Evolutionary conservation across 2,888 invertebrate species (phyloP).

Genomic region (Lepidocyrtinus sp.): DNA sequence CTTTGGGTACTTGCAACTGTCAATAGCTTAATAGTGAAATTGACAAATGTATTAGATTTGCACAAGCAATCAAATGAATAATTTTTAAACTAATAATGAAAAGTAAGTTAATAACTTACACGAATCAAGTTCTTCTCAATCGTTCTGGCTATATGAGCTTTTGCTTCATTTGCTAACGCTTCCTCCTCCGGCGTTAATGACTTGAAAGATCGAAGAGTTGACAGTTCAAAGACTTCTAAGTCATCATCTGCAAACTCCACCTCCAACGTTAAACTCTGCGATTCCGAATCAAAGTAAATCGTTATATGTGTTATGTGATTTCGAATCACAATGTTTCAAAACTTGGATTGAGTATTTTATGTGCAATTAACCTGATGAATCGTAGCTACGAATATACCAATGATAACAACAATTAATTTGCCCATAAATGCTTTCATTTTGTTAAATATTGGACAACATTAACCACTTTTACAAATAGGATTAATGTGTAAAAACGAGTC

Average conservation of each 20-base stretch:
- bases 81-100: not conserved
- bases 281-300: not conserved
- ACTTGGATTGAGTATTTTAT: no score
- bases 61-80: not conserved
- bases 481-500: no score
- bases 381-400: not conserved
- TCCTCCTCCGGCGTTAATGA: constrained; percentile 63
- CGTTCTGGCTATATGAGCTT: constrained; percentile 65
- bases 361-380: not conserved
- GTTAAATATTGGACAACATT: not conserved
- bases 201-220: constrained; percentile 25
- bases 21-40: constrained; percentile 60
- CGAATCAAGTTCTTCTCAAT: constrained; percentile 67
- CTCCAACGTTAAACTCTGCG: constrained; percentile 21
- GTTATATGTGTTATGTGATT: no score
- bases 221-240: not conserved
- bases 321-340: no score
- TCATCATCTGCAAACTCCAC: constrained; percentile 22
- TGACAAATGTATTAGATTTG: not conserved
- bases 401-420: not conserved
- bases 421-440: not conserved
- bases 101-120: constrained; percentile 51
- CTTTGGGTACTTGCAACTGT: constrained; percentile 56
- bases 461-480: no score
- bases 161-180: constrained; percentile 64